Evolutionary conservation across 1,140 invertebrate species (phyloP), one percentile per base, ranked within the genome.

Genomic region (Homarus americanus): DNA sequence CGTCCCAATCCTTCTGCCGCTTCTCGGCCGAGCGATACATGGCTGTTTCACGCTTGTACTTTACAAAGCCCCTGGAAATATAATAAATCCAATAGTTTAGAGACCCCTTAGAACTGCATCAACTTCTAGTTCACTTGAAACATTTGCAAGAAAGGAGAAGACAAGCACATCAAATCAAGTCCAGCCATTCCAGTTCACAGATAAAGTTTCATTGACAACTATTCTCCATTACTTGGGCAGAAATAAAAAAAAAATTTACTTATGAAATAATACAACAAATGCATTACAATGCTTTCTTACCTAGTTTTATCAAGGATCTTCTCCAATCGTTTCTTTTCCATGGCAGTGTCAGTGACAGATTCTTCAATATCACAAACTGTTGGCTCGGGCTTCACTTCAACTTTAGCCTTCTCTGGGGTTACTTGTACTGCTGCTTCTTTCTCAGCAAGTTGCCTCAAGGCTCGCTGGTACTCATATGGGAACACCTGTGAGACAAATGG

Each of bases 381-480:
- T 1, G 95, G 94, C 91, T 92, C 92, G 34, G 63, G 93, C 28
- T 78, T 80, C 10, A 92, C 80, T 82, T 94, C 94, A 58, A 94
- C 78, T 86, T 82, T 75, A 78, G 91, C n/a, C 78, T 92, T 63
- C 91, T 92, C 92, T 69, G 80, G 76, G 58, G 38, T 69, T 24
- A 90, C 38, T 24, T 89, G 85, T 40, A 92, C 93, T 80, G 92
- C 93, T 10, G 73, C 91, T 49, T 91, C 89, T 92, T 79, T 93
- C 84, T 96, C 95, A 58, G 96, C 96, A 93, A 97, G 93, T 93
- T 97, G 96, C 92, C 97, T 96, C 5, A 99, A 94, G 9, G 97
- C 99, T 92, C 97, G 95, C 93, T 99, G 98, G 94, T 99, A 99
- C 93, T 99, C 99, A 93, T 97, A 97, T 0, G 99, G 99, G 95